Evolutionary conservation across 1,140 invertebrate genomes (phyloP).

Genomic region (Zaprionus lachaisei): DNA sequence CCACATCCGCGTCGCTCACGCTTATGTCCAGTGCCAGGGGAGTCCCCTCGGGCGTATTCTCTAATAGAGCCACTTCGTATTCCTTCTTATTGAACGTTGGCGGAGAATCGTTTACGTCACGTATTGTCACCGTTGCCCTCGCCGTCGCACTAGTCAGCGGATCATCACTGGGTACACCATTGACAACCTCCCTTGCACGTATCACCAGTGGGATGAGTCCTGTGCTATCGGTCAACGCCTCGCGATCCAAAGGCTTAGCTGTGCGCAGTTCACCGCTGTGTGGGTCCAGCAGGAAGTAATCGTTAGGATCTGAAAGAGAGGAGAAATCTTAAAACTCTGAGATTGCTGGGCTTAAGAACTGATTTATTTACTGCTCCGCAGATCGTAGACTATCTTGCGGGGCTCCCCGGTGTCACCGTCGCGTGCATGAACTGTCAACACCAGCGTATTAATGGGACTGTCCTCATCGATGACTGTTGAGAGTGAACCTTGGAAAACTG

Average conservation of each 20-base stretch:
- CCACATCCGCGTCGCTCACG: slow-evolving; percentile 93
- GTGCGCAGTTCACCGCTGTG: slow-evolving; percentile 92
- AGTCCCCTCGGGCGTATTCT: slow-evolving; percentile 92
- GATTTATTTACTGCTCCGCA: slow-evolving; percentile 90
- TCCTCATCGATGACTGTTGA: slow-evolving; percentile 93
- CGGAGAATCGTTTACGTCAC: slow-evolving; percentile 97
- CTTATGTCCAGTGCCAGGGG: slow-evolving; percentile 93
- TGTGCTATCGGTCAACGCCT: slow-evolving; percentile 91
- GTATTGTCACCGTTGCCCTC: slow-evolving; percentile 92
- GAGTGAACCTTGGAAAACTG: slow-evolving; percentile 92
- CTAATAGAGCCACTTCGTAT: slow-evolving; percentile 91
- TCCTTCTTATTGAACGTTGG: slow-evolving; percentile 93
- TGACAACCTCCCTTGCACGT: slow-evolving; percentile 90
- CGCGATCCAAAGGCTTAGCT: slow-evolving; percentile 92
- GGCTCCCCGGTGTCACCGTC: slow-evolving; percentile 93
- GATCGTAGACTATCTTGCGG: slow-evolving; percentile 90
- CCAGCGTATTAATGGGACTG: slow-evolving; percentile 92
- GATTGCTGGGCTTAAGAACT: neutral
- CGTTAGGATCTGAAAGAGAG: slow-evolving; percentile 90
- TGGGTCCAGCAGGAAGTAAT: slow-evolving; percentile 93
- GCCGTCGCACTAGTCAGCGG: slow-evolving; percentile 88
- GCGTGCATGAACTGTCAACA: slow-evolving; percentile 91
- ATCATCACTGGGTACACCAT: slow-evolving; percentile 89
- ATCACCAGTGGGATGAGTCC: slow-evolving; percentile 91
- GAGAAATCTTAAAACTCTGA: neutral